Conservation (phyloP, 2,113 vertebrate species). For the Pyrgilauda ruficollis region DNA sequence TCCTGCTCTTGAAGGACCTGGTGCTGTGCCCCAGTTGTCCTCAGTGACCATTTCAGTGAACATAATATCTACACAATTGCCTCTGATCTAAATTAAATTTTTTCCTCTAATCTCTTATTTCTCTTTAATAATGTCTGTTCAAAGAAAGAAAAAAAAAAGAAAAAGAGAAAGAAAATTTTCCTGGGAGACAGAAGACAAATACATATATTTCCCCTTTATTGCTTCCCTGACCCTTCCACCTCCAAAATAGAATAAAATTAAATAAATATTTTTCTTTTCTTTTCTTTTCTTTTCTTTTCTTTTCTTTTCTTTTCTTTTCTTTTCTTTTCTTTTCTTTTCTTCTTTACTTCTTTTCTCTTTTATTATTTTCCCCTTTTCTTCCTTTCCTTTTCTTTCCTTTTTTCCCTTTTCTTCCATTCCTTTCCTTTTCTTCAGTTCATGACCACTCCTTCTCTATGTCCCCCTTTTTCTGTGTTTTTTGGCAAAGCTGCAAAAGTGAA, state of each 20-base stretch:
- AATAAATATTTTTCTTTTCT: neutral
- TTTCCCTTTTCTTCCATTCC: neutral
- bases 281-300: too few relatives aligned
- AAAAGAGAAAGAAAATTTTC: neutral
- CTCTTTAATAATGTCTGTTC: neutral
- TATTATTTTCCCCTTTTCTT: too few relatives aligned
- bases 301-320: too few relatives aligned
- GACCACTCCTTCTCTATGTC: neutral
- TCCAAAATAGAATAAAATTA: neutral
- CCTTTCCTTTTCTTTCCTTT: too few relatives aligned
- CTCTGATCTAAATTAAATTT: neutral
- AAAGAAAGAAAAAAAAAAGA: neutral
- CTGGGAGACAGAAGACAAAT: neutral
- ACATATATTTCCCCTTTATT: neutral
- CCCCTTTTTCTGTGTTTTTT: neutral
- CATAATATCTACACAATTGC: neutral
- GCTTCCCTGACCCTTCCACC: neutral
- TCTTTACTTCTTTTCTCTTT: neutral
- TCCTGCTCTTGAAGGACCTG: neutral
- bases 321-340: neutral
- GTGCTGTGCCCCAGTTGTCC: neutral
- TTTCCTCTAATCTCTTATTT: neutral
- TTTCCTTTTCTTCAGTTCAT: neutral
- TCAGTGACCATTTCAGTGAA: neutral
- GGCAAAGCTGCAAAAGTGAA: neutral